Evolutionary conservation across 2,888 invertebrate genomes (phyloP).

Genomic region (Bombyx huttoni): DNA sequence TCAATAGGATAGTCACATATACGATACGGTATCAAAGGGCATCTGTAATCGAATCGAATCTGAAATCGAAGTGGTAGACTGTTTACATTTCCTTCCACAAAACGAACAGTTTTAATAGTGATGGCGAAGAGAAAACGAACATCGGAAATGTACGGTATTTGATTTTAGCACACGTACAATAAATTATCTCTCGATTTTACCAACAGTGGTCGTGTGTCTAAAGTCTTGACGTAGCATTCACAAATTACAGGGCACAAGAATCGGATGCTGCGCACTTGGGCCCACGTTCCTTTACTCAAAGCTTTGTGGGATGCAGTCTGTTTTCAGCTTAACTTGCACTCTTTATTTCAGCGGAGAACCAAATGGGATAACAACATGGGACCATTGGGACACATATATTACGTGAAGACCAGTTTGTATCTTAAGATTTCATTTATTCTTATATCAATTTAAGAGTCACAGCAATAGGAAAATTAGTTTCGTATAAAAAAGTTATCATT

Average conservation of each 20-base stretch:
- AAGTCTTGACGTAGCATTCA: conserved; percentile 12
- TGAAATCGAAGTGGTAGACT: no score
- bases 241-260: conserved; percentile 46
- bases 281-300: conserved; percentile 36
- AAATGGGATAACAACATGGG: conserved; percentile 28
- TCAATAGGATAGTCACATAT: no score
- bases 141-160: no score
- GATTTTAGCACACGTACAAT: no score
- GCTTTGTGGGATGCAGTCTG: conserved; percentile 39
- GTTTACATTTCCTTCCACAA: no score
- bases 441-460: conserved; percentile 1
- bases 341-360: conserved; percentile 29
- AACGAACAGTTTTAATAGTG: no score
- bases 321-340: conserved; percentile 43
- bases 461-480: no score
- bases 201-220: conserved; percentile 6
- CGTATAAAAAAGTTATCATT: no score
- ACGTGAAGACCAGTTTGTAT: neutral
- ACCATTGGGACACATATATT: conserved; percentile 10
- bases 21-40: no score
- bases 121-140: no score
- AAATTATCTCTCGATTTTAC: no score
- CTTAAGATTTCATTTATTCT: neutral
- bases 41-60: no score
- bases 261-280: conserved; percentile 24